Percentiles rank a stretch among this genome's conserved stretches.
These are phyloP conservation scores for Siniperca obscura DNA, from an alignment of 2,797 vertebrate genomes.

Conservation along the genomic window DNA sequence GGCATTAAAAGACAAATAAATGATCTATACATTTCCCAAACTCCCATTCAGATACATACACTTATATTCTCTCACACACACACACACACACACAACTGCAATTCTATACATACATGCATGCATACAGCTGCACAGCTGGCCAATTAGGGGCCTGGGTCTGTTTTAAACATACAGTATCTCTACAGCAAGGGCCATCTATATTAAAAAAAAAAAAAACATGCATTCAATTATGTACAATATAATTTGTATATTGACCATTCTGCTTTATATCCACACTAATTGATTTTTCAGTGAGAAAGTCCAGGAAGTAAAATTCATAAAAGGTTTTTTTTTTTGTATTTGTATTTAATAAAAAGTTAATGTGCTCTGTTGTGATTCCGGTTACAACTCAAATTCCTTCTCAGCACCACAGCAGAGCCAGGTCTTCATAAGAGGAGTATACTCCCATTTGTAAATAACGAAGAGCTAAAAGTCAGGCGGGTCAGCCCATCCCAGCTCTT, in stretches of 20 bases:
- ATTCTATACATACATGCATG: slow-evolving; percentile 57
- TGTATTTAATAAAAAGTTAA: slow-evolving; percentile 74
- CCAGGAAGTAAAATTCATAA: slow-evolving; percentile 71
- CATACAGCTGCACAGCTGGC: slow-evolving; percentile 63
- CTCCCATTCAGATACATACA: slow-evolving; percentile 45
- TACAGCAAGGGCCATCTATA: slow-evolving; percentile 59
- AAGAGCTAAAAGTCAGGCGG: slow-evolving; percentile 56
- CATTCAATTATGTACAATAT: slow-evolving; percentile 81
- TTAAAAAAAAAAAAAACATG: slow-evolving; percentile 68
- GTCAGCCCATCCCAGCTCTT: slow-evolving; percentile 34
- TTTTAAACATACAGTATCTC: slow-evolving; percentile 58
- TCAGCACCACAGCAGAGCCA: slow-evolving; percentile 66
- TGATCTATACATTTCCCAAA: slow-evolving; percentile 44
- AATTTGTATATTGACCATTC: slow-evolving; percentile 67
- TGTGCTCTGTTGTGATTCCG: slow-evolving; percentile 69
- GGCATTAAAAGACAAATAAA: slow-evolving; percentile 50
- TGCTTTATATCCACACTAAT: slow-evolving; percentile 49
- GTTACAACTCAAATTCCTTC: slow-evolving; percentile 48
- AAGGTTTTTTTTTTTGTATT: slow-evolving; percentile 40
- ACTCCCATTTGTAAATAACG: slow-evolving; percentile 58
- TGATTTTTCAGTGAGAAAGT: slow-evolving; percentile 66
- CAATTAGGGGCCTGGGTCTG: slow-evolving; percentile 50
- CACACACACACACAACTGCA: slow-evolving; percentile 46
- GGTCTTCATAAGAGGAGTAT: slow-evolving; percentile 56
- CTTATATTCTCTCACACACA: slow-evolving; percentile 30